These are phyloP conservation scores for Odontesthes bonariensis DNA, from an alignment of 2,113 vertebrate species.

Conservation along the genomic window DNA sequence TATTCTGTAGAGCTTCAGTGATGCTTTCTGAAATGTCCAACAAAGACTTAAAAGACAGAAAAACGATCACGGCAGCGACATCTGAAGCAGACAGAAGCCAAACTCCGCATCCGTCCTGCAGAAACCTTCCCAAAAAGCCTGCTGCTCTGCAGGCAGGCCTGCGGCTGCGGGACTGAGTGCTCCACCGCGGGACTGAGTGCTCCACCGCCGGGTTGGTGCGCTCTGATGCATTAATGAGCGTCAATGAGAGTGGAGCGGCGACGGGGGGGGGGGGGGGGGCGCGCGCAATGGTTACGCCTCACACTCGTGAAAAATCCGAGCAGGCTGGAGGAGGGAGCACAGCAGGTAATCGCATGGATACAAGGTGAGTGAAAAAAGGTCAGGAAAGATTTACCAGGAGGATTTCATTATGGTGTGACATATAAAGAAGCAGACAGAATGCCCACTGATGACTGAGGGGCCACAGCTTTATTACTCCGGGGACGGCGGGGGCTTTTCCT, in stretches of 20 bases:
- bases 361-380: conserved; percentile 45
- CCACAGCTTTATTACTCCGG: conserved; percentile 26
- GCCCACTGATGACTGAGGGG: conserved; percentile 28
- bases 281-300: not conserved
- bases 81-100: too few species aligned
- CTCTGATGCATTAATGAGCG: conserved; percentile 3
- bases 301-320: conserved; percentile 23
- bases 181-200: too few species aligned
- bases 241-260: not conserved
- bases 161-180: too few species aligned
- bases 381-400: conserved; percentile 49
- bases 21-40: too few species aligned
- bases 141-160: too few species aligned
- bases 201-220: not conserved
- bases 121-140: too few species aligned
- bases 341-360: conserved; percentile 42
- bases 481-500: not conserved
- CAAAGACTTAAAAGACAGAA: too few species aligned
- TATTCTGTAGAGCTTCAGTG: too few species aligned
- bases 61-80: too few species aligned
- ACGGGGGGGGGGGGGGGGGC: too few species aligned
- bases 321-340: conserved; percentile 17
- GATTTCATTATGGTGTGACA: conserved; percentile 51
- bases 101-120: too few species aligned
- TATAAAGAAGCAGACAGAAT: conserved; percentile 39